Base-by-base conservation (phyloP, 2,888 invertebrate genomes). In the Laspeyria flexula region DNA sequence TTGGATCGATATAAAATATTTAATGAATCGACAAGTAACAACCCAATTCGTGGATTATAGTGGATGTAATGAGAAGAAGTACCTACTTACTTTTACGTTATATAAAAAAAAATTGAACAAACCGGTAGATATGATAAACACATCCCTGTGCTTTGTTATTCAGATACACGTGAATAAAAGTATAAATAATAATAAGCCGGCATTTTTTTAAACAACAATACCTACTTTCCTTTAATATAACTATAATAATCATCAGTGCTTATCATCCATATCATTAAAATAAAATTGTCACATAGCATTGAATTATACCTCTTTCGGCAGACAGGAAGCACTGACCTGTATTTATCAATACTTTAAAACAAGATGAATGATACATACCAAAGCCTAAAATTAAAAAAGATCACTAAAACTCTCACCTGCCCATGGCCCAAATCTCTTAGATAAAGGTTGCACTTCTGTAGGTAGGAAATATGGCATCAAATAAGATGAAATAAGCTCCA, bases 351-450 rank as follows among this genome's bases (percentile, higher is more conserved):
- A 5, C 5, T 21, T n/a, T n/a, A 33, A 13, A 44, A 44, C 25
- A 29, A 42, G 43, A 38, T 44, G 21, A 40, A 11, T 1, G 7
- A 1, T 18, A 21, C 15, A 23, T 23, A 23, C 12, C 11, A n/a
- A 16, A 9, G 10, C n/a, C n/a, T 35, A 23, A n/a, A 33, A 34
- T 3, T 16, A 16, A 10, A 43, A 50, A n/a, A 9, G 27, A n/a
- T n/a, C 18, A 27, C 1, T 9, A 2, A 27, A 41, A 11, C 0
- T 90, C 94, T 94, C 83, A 97, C 97, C 96, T 79, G 97, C 97
- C 97, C 98, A 98, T 55, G 95, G 92, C 71, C 98, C 98, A 81
- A 94, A 97, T 79, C 94, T 95, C 75, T 95, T 94, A 29, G 89
- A 76, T 46, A 96, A 81, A 10, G 93, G 86, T 65, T 93, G 89